Conservation (phyloP, 2,888 invertebrate genomes). For the Drosophila subsilvestris region DNA sequence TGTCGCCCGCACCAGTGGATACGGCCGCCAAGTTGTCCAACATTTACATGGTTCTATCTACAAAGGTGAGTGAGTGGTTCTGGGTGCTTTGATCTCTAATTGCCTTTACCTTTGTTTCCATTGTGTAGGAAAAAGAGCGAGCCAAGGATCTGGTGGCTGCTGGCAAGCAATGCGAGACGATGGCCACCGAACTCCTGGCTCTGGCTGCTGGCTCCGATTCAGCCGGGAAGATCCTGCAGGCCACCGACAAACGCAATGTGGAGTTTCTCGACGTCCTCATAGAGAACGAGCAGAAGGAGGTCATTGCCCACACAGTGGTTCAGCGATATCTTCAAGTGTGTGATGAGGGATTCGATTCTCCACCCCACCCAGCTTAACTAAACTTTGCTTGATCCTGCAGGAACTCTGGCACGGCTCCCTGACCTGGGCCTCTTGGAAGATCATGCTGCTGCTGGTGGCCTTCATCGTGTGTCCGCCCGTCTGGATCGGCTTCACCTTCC, state of each 20-base stretch:
- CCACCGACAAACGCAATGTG: conserved; percentile 96
- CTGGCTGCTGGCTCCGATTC: conserved; percentile 97
- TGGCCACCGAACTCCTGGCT: conserved; percentile 98
- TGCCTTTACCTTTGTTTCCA: not conserved
- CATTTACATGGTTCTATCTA: conserved; percentile 93
- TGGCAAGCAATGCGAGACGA: conserved; percentile 97
- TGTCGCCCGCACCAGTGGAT: conserved; percentile 99
- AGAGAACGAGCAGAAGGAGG: conserved; percentile 99
- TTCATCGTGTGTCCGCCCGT: conserved; percentile 97
- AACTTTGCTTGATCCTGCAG: conserved; percentile 84
- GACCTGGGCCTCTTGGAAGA: conserved; percentile 98
- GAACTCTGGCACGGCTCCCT: conserved; percentile 99
- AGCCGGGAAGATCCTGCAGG: conserved; percentile 96
- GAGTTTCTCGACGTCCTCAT: conserved; percentile 98
- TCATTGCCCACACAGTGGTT: conserved; percentile 98
- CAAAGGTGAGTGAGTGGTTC: conserved; percentile 86
- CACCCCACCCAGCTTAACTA: not conserved
- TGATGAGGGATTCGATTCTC: not conserved
- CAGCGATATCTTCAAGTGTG: conserved; percentile 97
- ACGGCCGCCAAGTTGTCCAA: conserved; percentile 98
- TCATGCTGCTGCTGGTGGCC: conserved; percentile 95
- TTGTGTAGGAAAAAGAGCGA: conserved; percentile 95
- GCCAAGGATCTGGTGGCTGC: conserved; percentile 98
- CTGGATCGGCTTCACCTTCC: conserved; percentile 97
- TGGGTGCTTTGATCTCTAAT: too few relatives aligned